Conservation (phyloP, 2,888 invertebrate genomes). For the Sericinus montela region DNA sequence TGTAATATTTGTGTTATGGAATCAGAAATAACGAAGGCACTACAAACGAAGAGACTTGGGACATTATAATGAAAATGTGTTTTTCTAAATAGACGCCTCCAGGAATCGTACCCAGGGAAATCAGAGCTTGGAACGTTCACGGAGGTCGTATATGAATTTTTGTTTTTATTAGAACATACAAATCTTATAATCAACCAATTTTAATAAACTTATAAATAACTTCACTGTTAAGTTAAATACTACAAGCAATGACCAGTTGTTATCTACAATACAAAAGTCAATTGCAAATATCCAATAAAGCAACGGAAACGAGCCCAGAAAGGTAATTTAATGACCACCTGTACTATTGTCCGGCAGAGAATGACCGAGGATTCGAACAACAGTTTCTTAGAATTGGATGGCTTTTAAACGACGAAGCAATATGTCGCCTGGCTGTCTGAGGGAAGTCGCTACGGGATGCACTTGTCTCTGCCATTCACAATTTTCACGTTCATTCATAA, state of each 20-base stretch:
- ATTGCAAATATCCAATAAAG: slow-evolving; percentile 26
- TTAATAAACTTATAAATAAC: too few relatives aligned
- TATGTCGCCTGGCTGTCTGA: slow-evolving; percentile 18
- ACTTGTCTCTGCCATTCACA: slow-evolving; percentile 21
- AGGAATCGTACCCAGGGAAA: too few relatives aligned
- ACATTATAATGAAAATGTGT: too few relatives aligned
- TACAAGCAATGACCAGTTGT: neutral
- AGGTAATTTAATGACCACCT: slow-evolving; percentile 68
- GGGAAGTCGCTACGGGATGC: slow-evolving; percentile 18
- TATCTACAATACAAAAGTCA: slow-evolving; percentile 24
- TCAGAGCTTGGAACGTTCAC: too few relatives aligned
- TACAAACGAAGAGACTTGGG: too few relatives aligned
- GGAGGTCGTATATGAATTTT: too few relatives aligned
- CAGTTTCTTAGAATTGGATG: slow-evolving; percentile 12
- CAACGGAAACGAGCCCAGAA: slow-evolving; percentile 64
- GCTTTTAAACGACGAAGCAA: slow-evolving; percentile 15
- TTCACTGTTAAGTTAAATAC: too few relatives aligned
- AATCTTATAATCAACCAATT: too few relatives aligned
- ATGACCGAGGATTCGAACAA: slow-evolving; percentile 1
- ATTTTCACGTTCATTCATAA: slow-evolving; percentile 23
- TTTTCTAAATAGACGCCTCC: too few relatives aligned
- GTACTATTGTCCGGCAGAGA: slow-evolving; percentile 27
- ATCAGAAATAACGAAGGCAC: too few relatives aligned
- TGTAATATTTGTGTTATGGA: too few relatives aligned
- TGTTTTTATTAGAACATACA: too few relatives aligned